These are phyloP conservation scores for Aradus depressus DNA, from an alignment of 2,888 invertebrate genomes.

Conservation along the genomic window DNA sequence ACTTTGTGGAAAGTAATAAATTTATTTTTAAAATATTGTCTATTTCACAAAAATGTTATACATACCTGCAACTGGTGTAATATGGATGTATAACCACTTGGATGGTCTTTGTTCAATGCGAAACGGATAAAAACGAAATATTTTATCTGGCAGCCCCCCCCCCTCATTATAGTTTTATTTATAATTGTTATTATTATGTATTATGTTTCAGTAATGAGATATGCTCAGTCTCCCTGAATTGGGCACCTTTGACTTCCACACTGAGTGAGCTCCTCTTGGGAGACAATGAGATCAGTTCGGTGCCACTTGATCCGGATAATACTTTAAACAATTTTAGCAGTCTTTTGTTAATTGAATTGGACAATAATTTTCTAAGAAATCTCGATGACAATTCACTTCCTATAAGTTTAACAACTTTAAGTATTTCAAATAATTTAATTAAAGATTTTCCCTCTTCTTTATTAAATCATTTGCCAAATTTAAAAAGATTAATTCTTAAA, in stretches of 20 bases:
- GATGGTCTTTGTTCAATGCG: too few species aligned
- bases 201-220: slow-evolving; percentile 22
- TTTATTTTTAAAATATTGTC: too few species aligned
- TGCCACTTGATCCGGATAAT: slow-evolving; percentile 43
- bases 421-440: slow-evolving; percentile 60
- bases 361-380: slow-evolving; percentile 44
- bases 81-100: too few species aligned
- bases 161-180: not conserved
- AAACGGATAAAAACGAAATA: too few species aligned
- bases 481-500: slow-evolving; percentile 58
- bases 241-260: slow-evolving; percentile 65
- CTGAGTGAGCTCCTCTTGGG: slow-evolving; percentile 66
- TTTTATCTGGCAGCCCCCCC: too few species aligned
- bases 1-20: too few species aligned
- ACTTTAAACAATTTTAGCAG: slow-evolving; percentile 37
- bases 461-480: slow-evolving; percentile 47
- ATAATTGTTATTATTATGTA: not conserved
- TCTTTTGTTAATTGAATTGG: slow-evolving; percentile 55
- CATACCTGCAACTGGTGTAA: too few species aligned
- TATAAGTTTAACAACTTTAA: slow-evolving; percentile 53
- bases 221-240: slow-evolving; percentile 47
- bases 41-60: too few species aligned
- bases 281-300: slow-evolving; percentile 58
- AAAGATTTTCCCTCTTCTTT: slow-evolving; percentile 55
- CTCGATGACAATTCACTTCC: slow-evolving; percentile 39